A percentile compares a stretch with the other conserved stretches of the same genome.
These are phyloP conservation scores for Motacilla alba DNA, from an alignment of 2,113 vertebrate species.

Conservation along the genomic window DNA sequence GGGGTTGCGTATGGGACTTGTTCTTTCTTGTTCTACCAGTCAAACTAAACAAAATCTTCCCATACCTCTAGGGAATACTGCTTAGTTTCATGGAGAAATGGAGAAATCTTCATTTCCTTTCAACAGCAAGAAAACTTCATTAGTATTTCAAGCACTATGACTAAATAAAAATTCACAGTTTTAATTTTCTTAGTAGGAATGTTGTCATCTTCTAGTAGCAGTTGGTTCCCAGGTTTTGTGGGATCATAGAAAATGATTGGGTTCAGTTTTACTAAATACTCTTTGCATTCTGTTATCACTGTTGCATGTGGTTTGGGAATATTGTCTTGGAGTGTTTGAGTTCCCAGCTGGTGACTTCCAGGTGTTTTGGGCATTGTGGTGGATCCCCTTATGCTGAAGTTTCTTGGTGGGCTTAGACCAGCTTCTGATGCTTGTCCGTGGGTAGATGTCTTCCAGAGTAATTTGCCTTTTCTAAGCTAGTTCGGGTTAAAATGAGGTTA, in stretches of 20 bases:
- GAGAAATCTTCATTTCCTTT: not conserved
- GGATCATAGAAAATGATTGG: not conserved
- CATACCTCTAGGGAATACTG: not conserved
- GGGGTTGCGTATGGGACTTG: not conserved
- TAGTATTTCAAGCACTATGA: not conserved
- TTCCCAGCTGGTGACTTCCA: not conserved
- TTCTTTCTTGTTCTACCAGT: slow-evolving; percentile 7
- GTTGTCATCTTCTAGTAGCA: not conserved
- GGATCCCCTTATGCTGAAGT: not conserved
- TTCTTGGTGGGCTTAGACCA: not conserved
- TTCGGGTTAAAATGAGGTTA: not conserved
- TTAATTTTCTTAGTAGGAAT: not conserved
- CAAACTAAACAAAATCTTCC: not conserved
- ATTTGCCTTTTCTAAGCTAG: not conserved
- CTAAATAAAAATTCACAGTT: not conserved
- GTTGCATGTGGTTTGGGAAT: not conserved
- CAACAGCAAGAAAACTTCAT: not conserved
- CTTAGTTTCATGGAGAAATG: not conserved
- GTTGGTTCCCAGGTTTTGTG: not conserved
- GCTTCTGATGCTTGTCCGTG: not conserved
- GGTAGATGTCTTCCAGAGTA: not conserved
- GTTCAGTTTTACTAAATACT: not conserved
- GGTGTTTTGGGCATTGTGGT: not conserved
- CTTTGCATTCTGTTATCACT: not conserved
- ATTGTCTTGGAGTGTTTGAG: not conserved